Percentiles rank a stretch among this genome's conserved stretches.
Conservation (phyloP, 2,797 vertebrate species). For the Chaetophractus vellerosus region DNA sequence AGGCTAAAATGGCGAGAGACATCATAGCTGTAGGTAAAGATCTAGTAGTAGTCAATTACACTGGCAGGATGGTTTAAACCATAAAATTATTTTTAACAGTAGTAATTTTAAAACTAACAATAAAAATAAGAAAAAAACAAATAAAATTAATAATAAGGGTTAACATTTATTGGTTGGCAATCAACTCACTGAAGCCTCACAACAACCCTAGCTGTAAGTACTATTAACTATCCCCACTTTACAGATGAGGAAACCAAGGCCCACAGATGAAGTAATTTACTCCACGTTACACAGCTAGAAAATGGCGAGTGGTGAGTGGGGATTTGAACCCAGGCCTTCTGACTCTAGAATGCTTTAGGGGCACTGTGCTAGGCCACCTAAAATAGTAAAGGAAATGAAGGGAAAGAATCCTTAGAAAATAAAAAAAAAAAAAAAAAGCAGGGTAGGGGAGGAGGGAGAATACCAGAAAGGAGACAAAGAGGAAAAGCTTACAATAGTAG, state of each 20-base stretch:
- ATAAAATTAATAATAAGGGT: background rate
- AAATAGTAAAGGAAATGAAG: background rate
- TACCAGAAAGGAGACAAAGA: background rate
- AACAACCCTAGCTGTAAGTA: too few relatives aligned
- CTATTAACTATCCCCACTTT: too few relatives aligned
- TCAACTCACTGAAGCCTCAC: background rate
- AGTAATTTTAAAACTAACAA: conserved; percentile 39
- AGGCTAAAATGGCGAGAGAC: background rate
- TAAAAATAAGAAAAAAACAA: too few relatives aligned
- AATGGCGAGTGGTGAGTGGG: too few relatives aligned
- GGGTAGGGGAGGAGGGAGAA: too few relatives aligned
- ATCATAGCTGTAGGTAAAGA: background rate
- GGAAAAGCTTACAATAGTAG: background rate
- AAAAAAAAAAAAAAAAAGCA: background rate
- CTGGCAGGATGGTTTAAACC: background rate
- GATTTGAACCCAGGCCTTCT: background rate
- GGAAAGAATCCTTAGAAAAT: background rate
- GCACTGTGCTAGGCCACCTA: background rate
- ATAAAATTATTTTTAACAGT: background rate
- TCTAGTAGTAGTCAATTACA: background rate
- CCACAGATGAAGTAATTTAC: too few relatives aligned
- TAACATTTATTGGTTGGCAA: conserved; percentile 30
- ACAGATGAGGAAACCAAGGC: too few relatives aligned
- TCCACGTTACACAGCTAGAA: too few relatives aligned
- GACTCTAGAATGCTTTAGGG: background rate